Conservation (phyloP, 2,797 vertebrate species). For the Tamandua tetradactyla region DNA sequence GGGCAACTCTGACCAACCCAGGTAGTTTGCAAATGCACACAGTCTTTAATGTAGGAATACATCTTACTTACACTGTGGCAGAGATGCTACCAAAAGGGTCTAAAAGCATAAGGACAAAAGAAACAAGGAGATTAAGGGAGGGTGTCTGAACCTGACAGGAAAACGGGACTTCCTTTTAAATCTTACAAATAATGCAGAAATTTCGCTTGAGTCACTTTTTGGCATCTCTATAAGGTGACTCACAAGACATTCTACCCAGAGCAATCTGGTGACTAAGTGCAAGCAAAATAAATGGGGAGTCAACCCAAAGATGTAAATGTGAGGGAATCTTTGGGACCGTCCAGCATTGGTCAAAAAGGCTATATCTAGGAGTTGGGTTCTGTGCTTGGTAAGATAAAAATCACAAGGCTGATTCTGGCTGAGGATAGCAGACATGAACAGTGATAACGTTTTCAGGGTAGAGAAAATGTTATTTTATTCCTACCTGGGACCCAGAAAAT, state of each 20-base stretch:
- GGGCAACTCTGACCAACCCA: background rate
- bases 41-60: background rate
- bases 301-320: background rate
- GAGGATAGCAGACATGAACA: background rate
- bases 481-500: background rate
- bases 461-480: background rate
- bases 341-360: background rate
- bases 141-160: background rate
- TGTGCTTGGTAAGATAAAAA: conserved; percentile 26
- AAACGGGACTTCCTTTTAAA: conserved; percentile 8
- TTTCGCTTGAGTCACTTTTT: background rate
- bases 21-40: background rate
- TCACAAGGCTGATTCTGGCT: background rate
- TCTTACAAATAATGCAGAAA: background rate
- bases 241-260: background rate
- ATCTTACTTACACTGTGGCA: background rate
- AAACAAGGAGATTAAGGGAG: background rate
- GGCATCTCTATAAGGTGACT: background rate
- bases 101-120: background rate
- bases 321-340: background rate
- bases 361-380: background rate
- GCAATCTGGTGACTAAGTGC: background rate
- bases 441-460: background rate
- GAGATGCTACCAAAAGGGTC: background rate
- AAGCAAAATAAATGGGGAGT: background rate